These are phyloP conservation scores for Microplitis mediator DNA, from an alignment of 1,140 invertebrate genomes.

Conservation along the genomic window DNA sequence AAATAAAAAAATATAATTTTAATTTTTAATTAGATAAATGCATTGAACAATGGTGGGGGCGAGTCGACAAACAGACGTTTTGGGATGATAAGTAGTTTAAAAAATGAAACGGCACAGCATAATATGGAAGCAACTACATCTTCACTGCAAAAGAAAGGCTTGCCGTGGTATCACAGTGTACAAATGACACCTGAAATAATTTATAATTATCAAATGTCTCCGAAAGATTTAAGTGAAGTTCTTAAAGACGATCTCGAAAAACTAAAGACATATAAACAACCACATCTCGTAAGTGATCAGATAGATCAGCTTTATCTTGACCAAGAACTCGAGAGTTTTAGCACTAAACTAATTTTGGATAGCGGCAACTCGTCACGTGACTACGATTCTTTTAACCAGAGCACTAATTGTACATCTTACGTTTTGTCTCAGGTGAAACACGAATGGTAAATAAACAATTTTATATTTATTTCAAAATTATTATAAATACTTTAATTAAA, in stretches of 20 bases:
- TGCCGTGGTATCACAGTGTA: slow-evolving; percentile 71
- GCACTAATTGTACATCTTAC: slow-evolving; percentile 56
- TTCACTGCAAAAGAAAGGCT: slow-evolving; percentile 47
- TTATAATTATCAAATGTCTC: slow-evolving; percentile 71
- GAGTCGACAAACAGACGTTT: neutral
- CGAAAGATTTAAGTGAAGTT: slow-evolving; percentile 69
- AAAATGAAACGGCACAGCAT: slow-evolving; percentile 1
- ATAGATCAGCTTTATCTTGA: slow-evolving; percentile 74
- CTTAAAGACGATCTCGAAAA: slow-evolving; percentile 68
- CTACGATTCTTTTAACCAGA: slow-evolving; percentile 66
- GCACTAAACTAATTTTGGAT: slow-evolving; percentile 66
- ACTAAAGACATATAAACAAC: slow-evolving; percentile 68
- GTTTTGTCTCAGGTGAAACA: slow-evolving; percentile 39
- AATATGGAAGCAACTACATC: neutral
- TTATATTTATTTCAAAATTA: neutral
- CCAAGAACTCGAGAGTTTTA: slow-evolving; percentile 69
- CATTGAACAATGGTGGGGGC: neutral
- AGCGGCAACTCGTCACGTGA: slow-evolving; percentile 69
- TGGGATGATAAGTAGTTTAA: slow-evolving; percentile 6
- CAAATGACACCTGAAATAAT: slow-evolving; percentile 70
- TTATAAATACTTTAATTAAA: too few relatives aligned
- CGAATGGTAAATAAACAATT: neutral
- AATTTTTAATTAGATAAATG: slow-evolving; percentile 8
- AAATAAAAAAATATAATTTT: neutral
- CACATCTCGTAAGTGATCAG: slow-evolving; percentile 75